These are phyloP conservation scores for Alethe castanea DNA, from an alignment of 2,113 vertebrate species.

Conservation along the genomic window DNA sequence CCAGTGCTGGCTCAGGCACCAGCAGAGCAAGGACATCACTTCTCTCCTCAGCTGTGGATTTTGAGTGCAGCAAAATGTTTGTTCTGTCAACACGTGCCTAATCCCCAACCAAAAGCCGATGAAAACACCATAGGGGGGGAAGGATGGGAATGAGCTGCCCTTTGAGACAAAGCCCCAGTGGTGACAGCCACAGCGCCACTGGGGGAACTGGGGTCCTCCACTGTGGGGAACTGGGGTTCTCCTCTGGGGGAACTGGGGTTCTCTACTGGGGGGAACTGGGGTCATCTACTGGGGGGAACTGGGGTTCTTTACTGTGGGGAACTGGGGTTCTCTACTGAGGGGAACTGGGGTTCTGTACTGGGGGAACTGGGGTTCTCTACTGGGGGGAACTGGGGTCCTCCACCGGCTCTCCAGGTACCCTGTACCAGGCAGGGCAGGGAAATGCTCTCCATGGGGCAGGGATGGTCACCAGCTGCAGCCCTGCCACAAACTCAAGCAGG, in stretches of 20 bases:
- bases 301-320: neutral
- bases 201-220: neutral
- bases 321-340: too few relatives aligned
- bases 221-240: neutral
- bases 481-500: neutral
- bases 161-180: slow-evolving; percentile 24
- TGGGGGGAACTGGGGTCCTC: neutral
- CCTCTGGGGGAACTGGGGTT: neutral
- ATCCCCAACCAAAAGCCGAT: slow-evolving; percentile 55
- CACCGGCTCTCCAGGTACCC: neutral
- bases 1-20: neutral
- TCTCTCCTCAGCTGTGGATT: slow-evolving; percentile 27
- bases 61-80: slow-evolving; percentile 55
- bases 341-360: neutral
- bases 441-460: neutral
- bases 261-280: neutral
- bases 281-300: neutral
- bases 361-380: neutral
- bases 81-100: slow-evolving; percentile 68
- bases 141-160: slow-evolving; percentile 64
- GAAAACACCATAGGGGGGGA: slow-evolving; percentile 25
- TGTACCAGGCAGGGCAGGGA: neutral
- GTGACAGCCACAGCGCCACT: neutral
- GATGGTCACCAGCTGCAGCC: neutral
- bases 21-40: neutral